Base-by-base conservation (phyloP, 2,113 vertebrate genomes). In the Ivindomyrus marchei region DNA sequence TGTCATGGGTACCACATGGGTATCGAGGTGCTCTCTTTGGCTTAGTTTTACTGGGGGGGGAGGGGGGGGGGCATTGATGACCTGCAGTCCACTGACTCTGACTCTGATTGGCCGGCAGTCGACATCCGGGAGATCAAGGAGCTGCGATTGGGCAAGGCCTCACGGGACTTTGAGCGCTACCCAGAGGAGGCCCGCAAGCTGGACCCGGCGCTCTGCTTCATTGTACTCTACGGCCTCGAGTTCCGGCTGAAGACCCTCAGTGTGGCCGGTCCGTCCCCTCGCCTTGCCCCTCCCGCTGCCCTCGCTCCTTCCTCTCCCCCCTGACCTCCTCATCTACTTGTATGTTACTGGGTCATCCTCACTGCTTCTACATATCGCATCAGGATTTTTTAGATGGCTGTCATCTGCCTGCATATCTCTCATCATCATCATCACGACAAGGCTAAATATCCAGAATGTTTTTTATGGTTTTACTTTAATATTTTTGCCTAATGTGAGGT, bases 41-140 rank as follows among this genome's bases (percentile, higher is more conserved):
- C 83, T 85, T 21, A 84, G 80, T 21, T 19, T 84, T 85, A 21
- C 17, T 19, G 11, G 49, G 47, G 7, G 10, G 31, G 31, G 39
- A 2, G 80, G 8, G 17, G 31, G 31, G 39, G 6, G 80, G 8
- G 17, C 1, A 3, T 24, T 24, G 36, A 15, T 85, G 85, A 92
- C 90, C 31, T 31, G 31, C 31, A 31, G 31, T 85, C 13, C 19
- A 11, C n/a, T 94, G 91, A 92, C 90, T 91, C 91, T 87, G 24
- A 39, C 36, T n/a, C 24, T 91, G 31, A 89, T 92, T 36, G 17
- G 42, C 74, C 89, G 13, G 0, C 93, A 97, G 97, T 97, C 42
- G 97, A 97, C 93, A 96, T 97, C 17, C 94, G 96, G 89, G 97
- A 97, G 94, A 97, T 97, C 92, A 96, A 96, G 92, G 97, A 97